Evolutionary conservation across 2,113 vertebrate species (phyloP).

Genomic region (Cervus canadensis): DNA sequence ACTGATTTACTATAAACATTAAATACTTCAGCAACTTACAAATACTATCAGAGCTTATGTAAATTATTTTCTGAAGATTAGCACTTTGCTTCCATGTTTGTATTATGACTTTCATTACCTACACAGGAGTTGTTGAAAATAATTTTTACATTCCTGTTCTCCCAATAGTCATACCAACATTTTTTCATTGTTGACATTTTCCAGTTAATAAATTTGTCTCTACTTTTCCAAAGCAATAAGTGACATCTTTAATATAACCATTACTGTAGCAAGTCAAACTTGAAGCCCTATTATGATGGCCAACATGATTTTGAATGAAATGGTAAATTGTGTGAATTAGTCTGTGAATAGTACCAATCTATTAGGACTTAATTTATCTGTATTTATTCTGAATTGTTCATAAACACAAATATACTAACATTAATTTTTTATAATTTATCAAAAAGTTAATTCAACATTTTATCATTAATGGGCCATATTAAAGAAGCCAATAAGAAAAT

Average conservation of each 20-base stretch:
- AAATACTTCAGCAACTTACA: slow-evolving; percentile 45
- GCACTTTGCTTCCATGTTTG: background rate
- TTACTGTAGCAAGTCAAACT: background rate
- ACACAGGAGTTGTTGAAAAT: background rate
- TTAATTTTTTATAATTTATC: background rate
- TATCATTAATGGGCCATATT: background rate
- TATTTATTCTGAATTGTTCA: background rate
- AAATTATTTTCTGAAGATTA: slow-evolving; percentile 42
- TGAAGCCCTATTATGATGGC: background rate
- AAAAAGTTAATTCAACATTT: background rate
- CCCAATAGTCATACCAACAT: background rate
- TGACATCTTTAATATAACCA: background rate
- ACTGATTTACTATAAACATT: slow-evolving; percentile 20
- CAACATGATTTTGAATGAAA: background rate
- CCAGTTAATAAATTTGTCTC: background rate
- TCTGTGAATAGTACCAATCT: background rate
- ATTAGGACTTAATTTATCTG: background rate
- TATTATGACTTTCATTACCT: background rate
- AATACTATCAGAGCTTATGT: slow-evolving; percentile 16
- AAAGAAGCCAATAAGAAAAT: background rate
- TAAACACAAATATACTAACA: background rate
- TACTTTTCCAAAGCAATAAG: background rate
- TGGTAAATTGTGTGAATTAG: background rate
- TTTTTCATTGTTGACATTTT: slow-evolving; percentile 2
- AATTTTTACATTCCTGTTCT: background rate